Evolutionary conservation across 2,797 vertebrate genomes (phyloP).

Genomic region (Centropyge bicolor): DNA sequence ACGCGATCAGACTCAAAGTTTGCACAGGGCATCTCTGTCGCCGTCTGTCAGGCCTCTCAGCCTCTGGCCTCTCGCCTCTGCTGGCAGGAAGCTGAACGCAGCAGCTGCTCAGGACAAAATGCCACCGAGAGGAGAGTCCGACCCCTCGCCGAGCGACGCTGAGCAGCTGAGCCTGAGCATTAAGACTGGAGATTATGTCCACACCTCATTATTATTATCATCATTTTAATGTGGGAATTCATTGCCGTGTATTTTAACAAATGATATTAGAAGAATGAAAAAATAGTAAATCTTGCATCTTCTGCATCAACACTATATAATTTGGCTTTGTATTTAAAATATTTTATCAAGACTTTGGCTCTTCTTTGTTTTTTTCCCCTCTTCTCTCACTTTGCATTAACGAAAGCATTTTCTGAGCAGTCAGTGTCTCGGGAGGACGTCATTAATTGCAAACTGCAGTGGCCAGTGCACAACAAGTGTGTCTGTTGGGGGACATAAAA

Average conservation of each 20-base stretch:
- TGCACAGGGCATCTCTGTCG: not conserved
- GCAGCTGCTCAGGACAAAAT: slow-evolving; percentile 52
- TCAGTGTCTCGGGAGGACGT: not conserved
- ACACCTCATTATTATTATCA: not conserved
- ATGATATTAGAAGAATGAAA: no score
- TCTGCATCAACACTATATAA: no score
- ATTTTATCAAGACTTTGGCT: not conserved
- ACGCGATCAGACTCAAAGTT: slow-evolving; percentile 34
- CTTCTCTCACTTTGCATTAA: not conserved
- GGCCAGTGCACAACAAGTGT: no score
- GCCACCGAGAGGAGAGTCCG: slow-evolving; percentile 17
- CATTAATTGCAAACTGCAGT: not conserved
- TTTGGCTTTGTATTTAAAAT: no score
- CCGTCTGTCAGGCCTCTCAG: slow-evolving; percentile 25
- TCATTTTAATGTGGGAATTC: not conserved
- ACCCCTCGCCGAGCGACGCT: not conserved
- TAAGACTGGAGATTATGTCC: not conserved
- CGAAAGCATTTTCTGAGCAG: not conserved
- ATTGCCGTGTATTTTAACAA: no score
- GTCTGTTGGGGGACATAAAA: no score
- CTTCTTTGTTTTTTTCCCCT: not conserved
- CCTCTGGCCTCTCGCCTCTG: slow-evolving; percentile 19
- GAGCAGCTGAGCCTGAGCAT: not conserved
- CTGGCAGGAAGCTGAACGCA: slow-evolving; percentile 52
- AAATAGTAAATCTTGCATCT: no score